Evolutionary conservation across 1,140 invertebrate genomes (phyloP).

Genomic region (Geopemphigus sp.): DNA sequence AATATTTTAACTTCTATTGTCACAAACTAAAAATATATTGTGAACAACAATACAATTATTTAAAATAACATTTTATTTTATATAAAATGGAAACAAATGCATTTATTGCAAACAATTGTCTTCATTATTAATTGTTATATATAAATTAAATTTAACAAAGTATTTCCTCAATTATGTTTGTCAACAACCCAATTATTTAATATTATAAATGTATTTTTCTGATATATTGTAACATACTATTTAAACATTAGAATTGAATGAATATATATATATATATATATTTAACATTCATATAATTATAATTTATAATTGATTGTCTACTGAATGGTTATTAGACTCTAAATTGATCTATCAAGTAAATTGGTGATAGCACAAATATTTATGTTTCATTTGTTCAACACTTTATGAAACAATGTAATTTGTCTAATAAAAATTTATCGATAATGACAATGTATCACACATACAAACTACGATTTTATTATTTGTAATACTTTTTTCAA

Average conservation of each 20-base stretch:
- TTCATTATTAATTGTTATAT: not conserved
- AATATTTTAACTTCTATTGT: not conserved
- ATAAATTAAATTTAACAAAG: not conserved
- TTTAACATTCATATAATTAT: not conserved
- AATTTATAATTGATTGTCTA: not conserved
- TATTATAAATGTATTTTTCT: not conserved
- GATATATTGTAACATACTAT: constrained; percentile 3
- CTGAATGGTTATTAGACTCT: not conserved
- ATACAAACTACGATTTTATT: too few relatives aligned
- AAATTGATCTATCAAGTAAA: not conserved
- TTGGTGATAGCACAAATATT: too few relatives aligned
- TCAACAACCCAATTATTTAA: not conserved
- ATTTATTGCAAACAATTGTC: constrained; percentile 20
- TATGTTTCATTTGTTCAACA: too few relatives aligned
- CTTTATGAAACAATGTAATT: not conserved
- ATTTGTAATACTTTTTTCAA: too few relatives aligned
- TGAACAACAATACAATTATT: not conserved
- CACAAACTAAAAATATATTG: not conserved
- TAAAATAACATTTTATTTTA: not conserved
- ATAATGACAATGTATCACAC: constrained; percentile 12
- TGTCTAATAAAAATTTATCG: constrained; percentile 14
- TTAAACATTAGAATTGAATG: not conserved
- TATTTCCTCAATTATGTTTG: not conserved
- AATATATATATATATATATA: not conserved
- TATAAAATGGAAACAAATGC: not conserved